These are phyloP conservation scores for Dermatophagoides farinae DNA, from an alignment of 1,140 invertebrate species.

Conservation along the genomic window DNA sequence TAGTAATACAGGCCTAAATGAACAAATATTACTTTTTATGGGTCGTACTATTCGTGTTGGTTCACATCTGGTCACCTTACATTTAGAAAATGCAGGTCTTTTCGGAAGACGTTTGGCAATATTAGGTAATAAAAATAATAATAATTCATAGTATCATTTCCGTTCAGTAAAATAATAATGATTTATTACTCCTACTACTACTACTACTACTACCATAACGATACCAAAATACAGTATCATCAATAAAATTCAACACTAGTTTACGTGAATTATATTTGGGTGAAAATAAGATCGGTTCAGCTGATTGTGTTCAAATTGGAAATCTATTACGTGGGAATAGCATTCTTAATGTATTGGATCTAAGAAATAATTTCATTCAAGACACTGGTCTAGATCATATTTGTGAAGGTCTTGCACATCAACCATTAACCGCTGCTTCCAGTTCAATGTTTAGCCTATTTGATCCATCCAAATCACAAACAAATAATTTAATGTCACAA, in stretches of 20 bases:
- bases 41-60: slow-evolving; percentile 42
- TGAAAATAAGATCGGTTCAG: slow-evolving; percentile 49
- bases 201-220: neutral
- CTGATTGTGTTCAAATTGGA: slow-evolving; percentile 55
- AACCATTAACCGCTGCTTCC: slow-evolving; percentile 2
- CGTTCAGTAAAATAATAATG: neutral
- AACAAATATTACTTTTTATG: slow-evolving; percentile 44
- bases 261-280: slow-evolving; percentile 58
- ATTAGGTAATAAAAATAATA: slow-evolving; percentile 34
- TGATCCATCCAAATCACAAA: neutral
- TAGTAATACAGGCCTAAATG: slow-evolving; percentile 39
- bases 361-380: slow-evolving; percentile 35
- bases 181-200: neutral
- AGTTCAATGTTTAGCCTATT: neutral
- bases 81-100: slow-evolving; percentile 48
- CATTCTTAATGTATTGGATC: slow-evolving; percentile 51
- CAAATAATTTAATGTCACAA: slow-evolving; percentile 15
- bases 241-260: slow-evolving; percentile 52
- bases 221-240: slow-evolving; percentile 35
- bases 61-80: slow-evolving; percentile 43
- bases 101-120: slow-evolving; percentile 40
- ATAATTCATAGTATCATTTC: neutral
- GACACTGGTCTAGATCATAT: slow-evolving; percentile 18
- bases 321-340: slow-evolving; percentile 43
- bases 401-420: slow-evolving; percentile 19